These are phyloP conservation scores for Notospermus geniculatus DNA, from an alignment of 1,140 invertebrate species.

Conservation along the genomic window DNA sequence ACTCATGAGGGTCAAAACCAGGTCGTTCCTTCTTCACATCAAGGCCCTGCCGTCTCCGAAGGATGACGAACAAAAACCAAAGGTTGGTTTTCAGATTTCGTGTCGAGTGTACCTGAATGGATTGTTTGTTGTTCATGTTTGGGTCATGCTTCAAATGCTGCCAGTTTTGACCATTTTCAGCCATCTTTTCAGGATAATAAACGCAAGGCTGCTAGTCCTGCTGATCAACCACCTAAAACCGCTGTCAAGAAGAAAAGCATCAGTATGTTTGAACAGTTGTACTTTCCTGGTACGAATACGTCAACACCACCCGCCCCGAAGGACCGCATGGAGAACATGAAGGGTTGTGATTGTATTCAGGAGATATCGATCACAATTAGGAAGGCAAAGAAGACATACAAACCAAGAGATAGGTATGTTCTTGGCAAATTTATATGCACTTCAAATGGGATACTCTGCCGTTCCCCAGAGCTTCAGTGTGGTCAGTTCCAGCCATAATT, in stretches of 20 bases:
- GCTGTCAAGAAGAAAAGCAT: neutral
- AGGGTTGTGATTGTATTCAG: conserved; percentile 84
- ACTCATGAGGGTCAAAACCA: conserved; percentile 73
- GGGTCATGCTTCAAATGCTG: no score
- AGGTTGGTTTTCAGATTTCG: conserved; percentile 4
- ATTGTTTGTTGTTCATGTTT: no score
- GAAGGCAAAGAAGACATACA: conserved; percentile 66
- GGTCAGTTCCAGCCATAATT: no score
- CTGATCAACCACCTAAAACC: neutral
- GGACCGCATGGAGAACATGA: conserved; percentile 57
- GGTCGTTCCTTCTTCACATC: conserved; percentile 80
- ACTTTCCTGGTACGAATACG: neutral
- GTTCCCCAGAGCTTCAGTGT: no score
- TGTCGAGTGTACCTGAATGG: no score
- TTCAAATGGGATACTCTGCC: no score
- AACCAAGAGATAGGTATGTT: conserved; percentile 71
- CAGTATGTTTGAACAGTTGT: conserved; percentile 7
- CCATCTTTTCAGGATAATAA: no score
- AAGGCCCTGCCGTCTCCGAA: conserved; percentile 65
- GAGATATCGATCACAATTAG: conserved; percentile 85
- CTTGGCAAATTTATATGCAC: no score
- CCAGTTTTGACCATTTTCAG: no score
- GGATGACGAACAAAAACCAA: conserved; percentile 25
- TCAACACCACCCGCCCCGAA: conserved; percentile 56
- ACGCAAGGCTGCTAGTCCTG: no score